Conservation (phyloP, 2,797 vertebrate genomes). For the Ataeniobius toweri region DNA sequence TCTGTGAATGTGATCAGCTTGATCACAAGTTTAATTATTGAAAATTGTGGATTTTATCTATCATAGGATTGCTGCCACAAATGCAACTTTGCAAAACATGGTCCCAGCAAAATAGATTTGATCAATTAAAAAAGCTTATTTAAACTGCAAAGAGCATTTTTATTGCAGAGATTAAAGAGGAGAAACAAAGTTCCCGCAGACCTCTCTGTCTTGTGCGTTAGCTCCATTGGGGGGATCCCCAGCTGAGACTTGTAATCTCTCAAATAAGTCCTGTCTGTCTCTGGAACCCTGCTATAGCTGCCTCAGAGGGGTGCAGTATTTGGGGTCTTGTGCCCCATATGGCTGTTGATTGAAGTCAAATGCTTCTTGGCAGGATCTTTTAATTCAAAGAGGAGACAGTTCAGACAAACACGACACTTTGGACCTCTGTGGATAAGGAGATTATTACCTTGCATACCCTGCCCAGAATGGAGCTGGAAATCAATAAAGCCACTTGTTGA, state of each 20-base stretch:
- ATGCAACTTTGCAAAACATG: background rate
- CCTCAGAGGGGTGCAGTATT: background rate
- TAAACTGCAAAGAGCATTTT: too few species aligned
- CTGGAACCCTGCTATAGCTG: background rate
- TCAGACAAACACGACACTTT: slow-evolving; percentile 4
- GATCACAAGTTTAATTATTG: too few species aligned
- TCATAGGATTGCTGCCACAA: background rate
- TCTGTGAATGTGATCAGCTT: too few species aligned
- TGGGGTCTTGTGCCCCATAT: background rate
- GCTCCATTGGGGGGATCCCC: background rate
- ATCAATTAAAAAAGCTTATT: too few species aligned
- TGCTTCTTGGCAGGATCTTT: background rate
- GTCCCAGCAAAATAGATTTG: too few species aligned
- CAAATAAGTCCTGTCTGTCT: slow-evolving; percentile 1
- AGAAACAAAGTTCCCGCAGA: background rate
- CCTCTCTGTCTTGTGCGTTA: background rate
- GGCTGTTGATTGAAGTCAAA: background rate
- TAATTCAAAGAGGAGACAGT: background rate
- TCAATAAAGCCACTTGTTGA: background rate
- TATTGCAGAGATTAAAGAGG: too few species aligned
- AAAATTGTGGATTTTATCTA: too few species aligned
- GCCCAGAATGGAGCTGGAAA: background rate
- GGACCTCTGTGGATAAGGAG: background rate
- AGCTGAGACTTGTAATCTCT: slow-evolving; percentile 2
- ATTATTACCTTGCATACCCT: background rate